Evolutionary conservation across 2,113 vertebrate genomes (phyloP).

Genomic region (Lophius piscatorius): DNA sequence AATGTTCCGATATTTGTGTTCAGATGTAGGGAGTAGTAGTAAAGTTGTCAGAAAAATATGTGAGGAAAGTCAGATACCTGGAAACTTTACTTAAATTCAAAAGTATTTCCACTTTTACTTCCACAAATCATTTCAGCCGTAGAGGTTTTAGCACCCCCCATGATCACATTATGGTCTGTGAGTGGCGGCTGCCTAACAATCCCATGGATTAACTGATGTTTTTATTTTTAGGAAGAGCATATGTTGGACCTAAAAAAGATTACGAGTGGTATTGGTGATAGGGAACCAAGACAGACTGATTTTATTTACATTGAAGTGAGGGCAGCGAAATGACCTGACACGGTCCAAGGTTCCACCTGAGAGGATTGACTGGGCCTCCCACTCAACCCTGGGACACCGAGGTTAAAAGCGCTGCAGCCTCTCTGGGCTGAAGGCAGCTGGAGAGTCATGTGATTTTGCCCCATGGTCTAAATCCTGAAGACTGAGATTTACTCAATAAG

Average conservation of each 20-base stretch:
- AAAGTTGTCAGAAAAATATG: no score
- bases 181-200: background rate
- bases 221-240: conserved; percentile 26
- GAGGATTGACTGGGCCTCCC: conserved; percentile 53
- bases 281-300: conserved; percentile 53
- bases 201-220: background rate
- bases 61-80: no score
- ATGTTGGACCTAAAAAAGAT: conserved; percentile 24
- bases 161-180: background rate
- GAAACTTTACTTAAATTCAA: no score
- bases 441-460: conserved; percentile 63
- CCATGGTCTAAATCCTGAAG: conserved; percentile 46
- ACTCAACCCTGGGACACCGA: conserved; percentile 46
- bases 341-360: conserved; percentile 65
- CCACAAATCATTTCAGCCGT: no score
- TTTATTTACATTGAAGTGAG: conserved; percentile 67
- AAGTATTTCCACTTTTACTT: no score
- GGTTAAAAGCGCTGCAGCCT: conserved; percentile 62
- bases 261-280: conserved; percentile 26
- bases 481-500: conserved; percentile 43
- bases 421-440: conserved; percentile 50
- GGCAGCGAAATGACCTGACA: conserved; percentile 67
- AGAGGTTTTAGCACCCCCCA: background rate
- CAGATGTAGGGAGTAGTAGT: no score
- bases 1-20: no score